These are phyloP conservation scores for Labeo catla DNA, from an alignment of 2,113 vertebrate species.

Conservation along the genomic window DNA sequence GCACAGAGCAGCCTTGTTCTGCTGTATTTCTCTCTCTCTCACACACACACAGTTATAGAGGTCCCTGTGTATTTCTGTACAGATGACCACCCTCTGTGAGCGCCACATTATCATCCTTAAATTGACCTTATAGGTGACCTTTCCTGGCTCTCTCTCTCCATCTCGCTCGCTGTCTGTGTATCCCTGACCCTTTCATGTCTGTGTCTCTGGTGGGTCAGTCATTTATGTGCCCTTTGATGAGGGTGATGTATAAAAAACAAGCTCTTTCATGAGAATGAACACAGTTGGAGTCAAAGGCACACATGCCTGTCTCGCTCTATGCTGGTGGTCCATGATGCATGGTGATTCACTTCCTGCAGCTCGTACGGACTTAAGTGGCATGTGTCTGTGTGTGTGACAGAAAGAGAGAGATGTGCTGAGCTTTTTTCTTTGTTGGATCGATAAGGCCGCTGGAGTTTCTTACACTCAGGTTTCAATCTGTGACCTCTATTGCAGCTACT, in stretches of 20 bases:
- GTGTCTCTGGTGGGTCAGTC: background rate
- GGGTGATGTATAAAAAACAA: slow-evolving; percentile 14
- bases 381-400: slow-evolving; percentile 31
- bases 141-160: background rate
- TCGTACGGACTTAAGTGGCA: slow-evolving; percentile 7
- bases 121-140: slow-evolving; percentile 47
- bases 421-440: slow-evolving; percentile 68
- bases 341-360: slow-evolving; percentile 23
- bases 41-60: background rate
- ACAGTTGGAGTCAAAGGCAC: slow-evolving; percentile 15
- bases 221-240: slow-evolving; percentile 23
- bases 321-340: slow-evolving; percentile 29
- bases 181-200: slow-evolving; percentile 17
- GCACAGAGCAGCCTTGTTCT: slow-evolving; percentile 38
- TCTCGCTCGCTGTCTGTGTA: background rate
- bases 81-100: slow-evolving; percentile 42
- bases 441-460: slow-evolving; percentile 74
- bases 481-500: slow-evolving; percentile 71
- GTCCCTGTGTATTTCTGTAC: slow-evolving; percentile 3
- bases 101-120: slow-evolving; percentile 7
- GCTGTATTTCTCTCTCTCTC: no score
- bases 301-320: slow-evolving; percentile 11
- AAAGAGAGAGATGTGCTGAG: slow-evolving; percentile 67
- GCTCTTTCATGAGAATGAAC: slow-evolving; percentile 18
- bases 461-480: slow-evolving; percentile 74